A percentile compares a stretch with the other conserved stretches of the same genome.
Conservation (phyloP, 2,888 invertebrate species). For the Cheilosia grossa region DNA sequence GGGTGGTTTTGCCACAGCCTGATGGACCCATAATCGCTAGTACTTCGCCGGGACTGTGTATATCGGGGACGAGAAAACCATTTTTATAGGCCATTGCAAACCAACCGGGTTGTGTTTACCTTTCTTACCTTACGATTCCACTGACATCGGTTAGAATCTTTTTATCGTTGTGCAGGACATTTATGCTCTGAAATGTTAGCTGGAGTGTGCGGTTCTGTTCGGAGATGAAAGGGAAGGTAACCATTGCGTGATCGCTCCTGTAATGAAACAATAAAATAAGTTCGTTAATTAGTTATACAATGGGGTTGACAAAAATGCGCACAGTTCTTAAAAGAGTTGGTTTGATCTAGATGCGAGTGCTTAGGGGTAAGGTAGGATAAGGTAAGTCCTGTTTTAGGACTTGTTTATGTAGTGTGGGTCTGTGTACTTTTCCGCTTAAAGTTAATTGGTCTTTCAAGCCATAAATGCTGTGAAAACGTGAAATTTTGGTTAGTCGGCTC, state of each 20-base stretch:
- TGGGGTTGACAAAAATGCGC: not conserved
- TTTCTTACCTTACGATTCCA: conserved; percentile 86
- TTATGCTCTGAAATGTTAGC: conserved; percentile 87
- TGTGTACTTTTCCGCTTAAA: no score
- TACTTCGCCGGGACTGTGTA: conserved; percentile 88
- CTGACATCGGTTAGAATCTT: conserved; percentile 88
- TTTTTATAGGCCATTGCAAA: conserved; percentile 52
- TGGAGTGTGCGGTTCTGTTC: conserved; percentile 86
- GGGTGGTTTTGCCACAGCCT: conserved; percentile 91
- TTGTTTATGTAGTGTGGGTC: no score
- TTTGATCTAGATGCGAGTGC: no score
- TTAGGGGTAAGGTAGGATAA: no score
- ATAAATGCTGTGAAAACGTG: no score
- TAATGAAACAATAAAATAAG: conserved; percentile 77
- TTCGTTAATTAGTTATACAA: not conserved
- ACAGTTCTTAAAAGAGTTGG: no score
- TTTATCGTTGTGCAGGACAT: conserved; percentile 85
- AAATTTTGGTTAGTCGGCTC: no score
- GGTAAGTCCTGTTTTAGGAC: no score
- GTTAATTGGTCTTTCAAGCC: no score
- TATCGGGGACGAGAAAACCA: conserved; percentile 6
- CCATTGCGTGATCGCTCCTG: conserved; percentile 86
- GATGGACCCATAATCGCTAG: conserved; percentile 93
- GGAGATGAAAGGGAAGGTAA: conserved; percentile 86
- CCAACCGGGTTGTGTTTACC: conserved; percentile 44